Base-by-base conservation (phyloP, 2,888 invertebrate genomes). In the Cryptosula pallasiana region DNA sequence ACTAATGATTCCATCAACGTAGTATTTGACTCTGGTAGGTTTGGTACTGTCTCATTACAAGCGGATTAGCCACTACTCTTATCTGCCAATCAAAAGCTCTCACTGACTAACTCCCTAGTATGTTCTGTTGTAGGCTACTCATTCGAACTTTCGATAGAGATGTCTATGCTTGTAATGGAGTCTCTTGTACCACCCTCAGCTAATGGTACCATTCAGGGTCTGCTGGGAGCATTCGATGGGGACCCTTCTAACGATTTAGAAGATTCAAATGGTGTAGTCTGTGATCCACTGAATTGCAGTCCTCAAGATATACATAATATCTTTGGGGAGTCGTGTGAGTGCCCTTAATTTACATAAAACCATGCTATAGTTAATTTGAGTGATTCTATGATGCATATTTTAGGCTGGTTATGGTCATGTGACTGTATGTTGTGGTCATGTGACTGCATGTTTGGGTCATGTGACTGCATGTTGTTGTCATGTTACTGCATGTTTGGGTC, bases 281-380 rank as follows among this genome's bases (percentile, higher is more conserved):
- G 63, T 32, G 27, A 27, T 63, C 63, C 63, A 13, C 16, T 2
- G 2, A 34, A 25, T 16, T 63, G 63, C 34, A 63, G 29, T 29
- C 5, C 9, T 27, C 27, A 32, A n/a, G 9, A 29, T 34, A 63
- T 63, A 63, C 63, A 63, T 32, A 5, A 25, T 9, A 2, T 13
- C 29, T 63, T 63, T 63, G 63, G 63, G n/a, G 63, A 63, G n/a
- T 29, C 29, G 5, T 63, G 63, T 63, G 27, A 63, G 63, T 63
- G 45, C 45, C 20, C 45, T n/a, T n/a, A n/a, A n/a, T n/a, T n/a
- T n/a, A n/a, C n/a, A n/a, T n/a, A n/a, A n/a, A n/a, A n/a, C n/a
- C n/a, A n/a, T n/a, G n/a, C n/a, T n/a, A n/a, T n/a, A n/a, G n/a
- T n/a, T n/a, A n/a, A n/a, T n/a, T n/a, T n/a, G n/a, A n/a, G n/a